Evolutionary conservation across 2,113 vertebrate genomes (phyloP), one percentile per base, ranked within the genome.

Genomic region (Pao palembangensis): DNA sequence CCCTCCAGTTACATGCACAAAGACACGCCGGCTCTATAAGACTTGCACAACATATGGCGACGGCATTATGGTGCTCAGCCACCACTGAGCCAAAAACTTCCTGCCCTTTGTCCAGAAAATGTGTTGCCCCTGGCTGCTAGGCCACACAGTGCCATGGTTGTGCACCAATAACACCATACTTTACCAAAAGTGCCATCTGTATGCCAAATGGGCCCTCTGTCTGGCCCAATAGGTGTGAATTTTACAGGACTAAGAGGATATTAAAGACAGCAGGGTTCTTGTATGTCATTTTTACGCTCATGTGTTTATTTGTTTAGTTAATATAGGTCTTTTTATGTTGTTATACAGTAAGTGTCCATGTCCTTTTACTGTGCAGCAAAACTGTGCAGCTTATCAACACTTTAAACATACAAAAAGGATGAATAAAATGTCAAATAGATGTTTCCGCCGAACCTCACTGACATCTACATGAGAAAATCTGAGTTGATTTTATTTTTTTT

Each of bases 381-480:
- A n/a, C 38, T 66, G 67, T 55, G 64, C 15, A 21, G 55, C 65
- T 64, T 42, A 61, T 48, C 6, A 19, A 44, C 25, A 47, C 48
- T 23, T 16, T 51, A 23, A 65, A 62, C 38, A 84, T 71, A 76
- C 68, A 82, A 66, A 69, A 75, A 79, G 47, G 51, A 42, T 78
- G 77, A 72, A 63, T 58, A 82, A 83, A 76, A 63, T 51, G 58
- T 80, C 62, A 69, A 70, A 62, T 86, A 87, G 86, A 81, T 90
- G 87, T 89, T 90, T 85, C 79, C 76, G 72, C 83, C 84, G 80
- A 88, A 90, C 85, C 87, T 82, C 56, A 68, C 58, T 85, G 82
- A 88, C 88, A 87, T 79, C 66, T 73, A 55, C 58, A 88, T 81
- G 71, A 53, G 57, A 23, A 23, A 23, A 23, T 23, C 21, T 23